Percentiles rank a stretch among this genome's conserved stretches.
Evolutionary conservation across 2,797 vertebrate species (phyloP).

Genomic region (Lepilemur septentrionalis): DNA sequence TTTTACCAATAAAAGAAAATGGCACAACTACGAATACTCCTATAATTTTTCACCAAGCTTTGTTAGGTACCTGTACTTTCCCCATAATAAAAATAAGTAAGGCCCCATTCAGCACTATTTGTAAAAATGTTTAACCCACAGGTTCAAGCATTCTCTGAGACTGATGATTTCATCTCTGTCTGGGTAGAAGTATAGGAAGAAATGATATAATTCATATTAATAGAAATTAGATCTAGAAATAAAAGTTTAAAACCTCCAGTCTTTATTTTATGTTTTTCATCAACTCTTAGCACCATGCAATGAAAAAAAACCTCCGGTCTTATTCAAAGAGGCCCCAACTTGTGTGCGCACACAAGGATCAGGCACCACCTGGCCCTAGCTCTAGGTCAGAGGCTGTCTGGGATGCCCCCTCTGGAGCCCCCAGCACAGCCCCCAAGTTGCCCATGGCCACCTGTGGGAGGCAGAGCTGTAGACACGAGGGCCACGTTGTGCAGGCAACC

Average conservation of each 20-base stretch:
- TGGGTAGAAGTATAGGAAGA: not conserved
- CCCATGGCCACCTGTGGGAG: not conserved
- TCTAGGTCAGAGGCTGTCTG: not conserved
- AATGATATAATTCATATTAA: not conserved
- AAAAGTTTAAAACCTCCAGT: not conserved
- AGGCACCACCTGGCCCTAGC: not conserved
- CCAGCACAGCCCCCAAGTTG: too few relatives aligned
- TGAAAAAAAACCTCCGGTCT: not conserved
- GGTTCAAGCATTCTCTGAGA: not conserved
- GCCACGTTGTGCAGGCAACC: too few relatives aligned
- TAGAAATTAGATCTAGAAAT: not conserved
- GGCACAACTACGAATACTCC: not conserved
- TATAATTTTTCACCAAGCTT: not conserved
- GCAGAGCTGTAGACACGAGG: not conserved
- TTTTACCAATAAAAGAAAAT: not conserved
- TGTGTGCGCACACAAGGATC: too few relatives aligned
- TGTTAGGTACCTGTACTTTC: not conserved
- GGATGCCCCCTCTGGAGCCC: too few relatives aligned
- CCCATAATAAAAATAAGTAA: not conserved
- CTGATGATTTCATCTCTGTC: not conserved
- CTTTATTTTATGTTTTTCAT: not conserved
- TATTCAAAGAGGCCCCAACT: not conserved
- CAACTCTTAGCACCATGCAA: too few relatives aligned
- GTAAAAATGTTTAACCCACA: not conserved
- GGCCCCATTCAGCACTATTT: not conserved